Evolutionary conservation across 2,113 vertebrate species (phyloP).

Genomic region (Motacilla alba): DNA sequence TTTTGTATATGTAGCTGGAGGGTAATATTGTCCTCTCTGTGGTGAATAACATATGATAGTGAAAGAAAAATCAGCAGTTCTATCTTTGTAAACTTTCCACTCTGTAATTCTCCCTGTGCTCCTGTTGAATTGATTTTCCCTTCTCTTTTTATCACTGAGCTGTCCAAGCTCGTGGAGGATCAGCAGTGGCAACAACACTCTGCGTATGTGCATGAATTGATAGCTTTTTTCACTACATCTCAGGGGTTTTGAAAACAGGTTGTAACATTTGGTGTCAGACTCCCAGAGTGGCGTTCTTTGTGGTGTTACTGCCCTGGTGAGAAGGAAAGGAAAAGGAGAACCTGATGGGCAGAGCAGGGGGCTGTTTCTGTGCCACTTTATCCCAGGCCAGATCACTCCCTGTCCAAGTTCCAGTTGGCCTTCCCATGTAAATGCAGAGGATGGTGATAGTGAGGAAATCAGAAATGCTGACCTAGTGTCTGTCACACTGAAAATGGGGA

Average conservation of each 20-base stretch:
- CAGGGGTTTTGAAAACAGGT: background rate
- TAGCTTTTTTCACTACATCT: background rate
- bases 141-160: background rate
- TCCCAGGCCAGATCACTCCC: background rate
- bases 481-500: background rate
- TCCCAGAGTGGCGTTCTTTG: background rate
- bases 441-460: background rate
- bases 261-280: background rate
- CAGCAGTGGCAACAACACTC: background rate
- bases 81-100: background rate
- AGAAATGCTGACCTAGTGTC: background rate
- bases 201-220: background rate
- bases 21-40: background rate
- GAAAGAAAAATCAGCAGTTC: background rate
- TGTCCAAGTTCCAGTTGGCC: background rate
- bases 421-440: background rate
- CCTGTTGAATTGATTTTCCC: background rate
- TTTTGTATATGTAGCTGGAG: background rate
- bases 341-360: background rate
- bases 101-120: background rate
- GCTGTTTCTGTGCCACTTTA: background rate
- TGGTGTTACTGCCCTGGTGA: background rate
- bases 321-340: background rate
- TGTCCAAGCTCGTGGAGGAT: background rate
- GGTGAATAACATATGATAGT: background rate